These are phyloP conservation scores for Choreutis nemorana DNA, from an alignment of 2,888 invertebrate genomes.

Conservation along the genomic window DNA sequence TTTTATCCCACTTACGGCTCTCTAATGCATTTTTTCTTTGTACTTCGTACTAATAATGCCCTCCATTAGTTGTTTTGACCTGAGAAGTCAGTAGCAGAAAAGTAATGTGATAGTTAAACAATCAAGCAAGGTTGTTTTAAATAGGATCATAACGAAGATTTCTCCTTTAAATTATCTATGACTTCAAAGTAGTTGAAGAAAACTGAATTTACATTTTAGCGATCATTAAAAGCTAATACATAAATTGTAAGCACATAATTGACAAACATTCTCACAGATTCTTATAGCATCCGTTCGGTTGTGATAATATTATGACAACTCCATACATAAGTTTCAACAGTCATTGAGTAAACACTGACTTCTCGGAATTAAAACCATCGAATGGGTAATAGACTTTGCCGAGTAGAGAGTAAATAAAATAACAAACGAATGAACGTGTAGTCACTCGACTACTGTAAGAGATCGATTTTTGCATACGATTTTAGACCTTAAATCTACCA, in stretches of 20 bases:
- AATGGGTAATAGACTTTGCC: conserved; percentile 52
- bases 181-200: no score
- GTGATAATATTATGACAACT: conserved; percentile 50
- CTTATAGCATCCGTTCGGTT: conserved; percentile 25
- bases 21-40: conserved; percentile 60
- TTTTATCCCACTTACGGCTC: conserved; percentile 53
- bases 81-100: conserved; percentile 22
- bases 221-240: neutral
- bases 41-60: conserved; percentile 47
- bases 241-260: conserved; percentile 6
- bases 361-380: conserved; percentile 59
- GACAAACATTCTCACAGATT: conserved; percentile 41
- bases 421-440: conserved; percentile 46
- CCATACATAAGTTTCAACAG: conserved; percentile 48
- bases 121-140: no score
- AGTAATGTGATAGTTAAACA: conserved; percentile 33
- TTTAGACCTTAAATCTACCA: no score
- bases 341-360: conserved; percentile 52
- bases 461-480: no score
- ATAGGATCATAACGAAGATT: no score
- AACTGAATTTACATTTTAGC: no score
- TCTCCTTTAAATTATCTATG: no score
- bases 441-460: conserved; percentile 24
- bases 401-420: conserved; percentile 57
- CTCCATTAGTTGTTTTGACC: conserved; percentile 50